Base-by-base conservation (phyloP, 2,797 vertebrate species). In the Melanotaenia boesemani region DNA sequence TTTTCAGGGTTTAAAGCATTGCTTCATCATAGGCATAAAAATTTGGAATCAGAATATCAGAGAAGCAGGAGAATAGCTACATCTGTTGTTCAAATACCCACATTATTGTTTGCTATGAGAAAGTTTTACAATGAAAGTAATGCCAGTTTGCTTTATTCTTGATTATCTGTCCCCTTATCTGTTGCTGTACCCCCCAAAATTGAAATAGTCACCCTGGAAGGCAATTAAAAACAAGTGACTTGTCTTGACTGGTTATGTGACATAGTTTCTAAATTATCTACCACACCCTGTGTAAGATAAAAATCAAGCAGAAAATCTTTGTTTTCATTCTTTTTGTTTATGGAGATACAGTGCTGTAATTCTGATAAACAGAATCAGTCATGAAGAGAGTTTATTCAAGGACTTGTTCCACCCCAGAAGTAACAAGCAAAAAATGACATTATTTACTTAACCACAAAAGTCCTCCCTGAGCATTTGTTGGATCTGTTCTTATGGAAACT, bases 391-490 rank as follows among this genome's bases (percentile, higher is more conserved):
- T 90, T 88, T 86, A 87, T 87, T 87, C 58, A 76, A 83, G 86
- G 84, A 85, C 82, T 81, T 86, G 28, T 81, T 79, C 62, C 71
- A 74, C 46, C 39, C 70, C 64, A 57, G 78, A 79, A 39, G n/a
- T 86, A 73, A 56, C 72, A 59, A 70, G 74, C 56, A 56, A 81
- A 83, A 70, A 77, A 89, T 88, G 72, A 77, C 85, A 87, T 69
- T 77, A 83, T 90, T 91, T 76, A 72, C 74, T 84, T 86, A 67
- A 84, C 87, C 83, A 84, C 85, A 89, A 85, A 72, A 86, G 81
- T 83, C 67, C 81, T 86, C 65, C 67, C 46, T 8, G 18, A 54
- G 41, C 26, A 68, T 55, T 71, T 78, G 70, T 77, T 83, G 85
- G 80, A 76, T 76, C 70, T 46, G 24, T 68, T 69, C 62, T 80